phyloP scores from a whole-genome alignment of 2,888 invertebrate genomes.

The Ophioninae sp. region DNA sequence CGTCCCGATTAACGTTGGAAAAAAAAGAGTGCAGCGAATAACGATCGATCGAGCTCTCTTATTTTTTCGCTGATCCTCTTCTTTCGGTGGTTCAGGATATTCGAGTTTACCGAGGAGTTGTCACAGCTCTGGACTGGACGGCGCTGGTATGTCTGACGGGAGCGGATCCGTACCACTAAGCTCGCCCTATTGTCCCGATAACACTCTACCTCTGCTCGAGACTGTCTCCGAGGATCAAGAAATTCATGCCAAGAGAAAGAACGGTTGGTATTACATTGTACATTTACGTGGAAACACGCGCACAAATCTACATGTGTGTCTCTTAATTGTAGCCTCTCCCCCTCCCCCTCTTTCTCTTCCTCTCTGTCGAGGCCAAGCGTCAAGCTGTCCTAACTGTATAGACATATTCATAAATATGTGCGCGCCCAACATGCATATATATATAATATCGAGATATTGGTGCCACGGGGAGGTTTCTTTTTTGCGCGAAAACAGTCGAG shows the following conservation, averaged over 20 bases:
- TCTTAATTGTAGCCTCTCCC: background rate
- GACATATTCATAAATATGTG: background rate
- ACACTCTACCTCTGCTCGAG: constrained; percentile 84
- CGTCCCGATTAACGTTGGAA: background rate
- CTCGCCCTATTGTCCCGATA: constrained; percentile 83
- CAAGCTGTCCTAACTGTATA: background rate
- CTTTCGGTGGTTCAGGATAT: constrained; percentile 84
- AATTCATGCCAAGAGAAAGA: constrained; percentile 79
- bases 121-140: constrained; percentile 83
- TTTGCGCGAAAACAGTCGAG: background rate
- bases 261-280: constrained; percentile 73
- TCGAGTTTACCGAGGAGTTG: constrained; percentile 93
- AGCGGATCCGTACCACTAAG: constrained; percentile 83
- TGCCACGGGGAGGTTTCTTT: background rate
- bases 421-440: background rate
- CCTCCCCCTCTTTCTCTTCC: constrained; percentile 16
- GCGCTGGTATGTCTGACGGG: constrained; percentile 81
- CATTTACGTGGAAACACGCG: background rate
- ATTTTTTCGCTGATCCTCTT: background rate
- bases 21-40: background rate
- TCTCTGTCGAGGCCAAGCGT: constrained; percentile 5
- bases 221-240: constrained; percentile 88
- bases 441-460: background rate
- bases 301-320: background rate
- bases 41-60: background rate